A percentile compares a stretch with the other conserved stretches of the same genome.
phyloP scores from a whole-genome alignment of 2,888 invertebrate species.

The Pheosia tremula region DNA sequence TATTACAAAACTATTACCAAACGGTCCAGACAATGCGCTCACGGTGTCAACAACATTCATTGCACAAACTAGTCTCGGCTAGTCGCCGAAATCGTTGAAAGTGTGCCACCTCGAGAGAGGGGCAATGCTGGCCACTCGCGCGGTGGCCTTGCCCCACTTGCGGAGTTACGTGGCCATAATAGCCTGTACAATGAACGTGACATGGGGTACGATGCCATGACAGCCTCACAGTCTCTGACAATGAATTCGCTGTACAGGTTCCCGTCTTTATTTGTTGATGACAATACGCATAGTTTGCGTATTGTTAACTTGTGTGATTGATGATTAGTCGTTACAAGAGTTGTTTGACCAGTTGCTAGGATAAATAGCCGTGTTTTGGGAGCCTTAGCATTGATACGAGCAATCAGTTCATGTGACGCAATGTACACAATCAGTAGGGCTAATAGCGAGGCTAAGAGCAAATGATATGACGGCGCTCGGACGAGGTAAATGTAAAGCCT shows the following conservation, averaged over 20 bases:
- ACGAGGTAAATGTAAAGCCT: too few relatives aligned
- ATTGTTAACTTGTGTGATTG: too few relatives aligned
- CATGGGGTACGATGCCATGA: conserved; percentile 10
- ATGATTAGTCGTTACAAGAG: too few relatives aligned
- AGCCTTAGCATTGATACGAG: too few relatives aligned
- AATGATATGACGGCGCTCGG: too few relatives aligned
- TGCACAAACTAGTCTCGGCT: conserved; percentile 49
- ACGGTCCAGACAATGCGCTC: conserved; percentile 41
- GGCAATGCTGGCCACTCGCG: conserved; percentile 49
- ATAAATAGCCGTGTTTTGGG: too few relatives aligned
- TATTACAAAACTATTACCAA: conserved; percentile 40
- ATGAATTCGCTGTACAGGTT: not conserved
- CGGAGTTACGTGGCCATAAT: conserved; percentile 38
- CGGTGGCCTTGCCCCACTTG: conserved; percentile 66
- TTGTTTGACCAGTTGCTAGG: too few relatives aligned
- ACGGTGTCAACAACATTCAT: conserved; percentile 48
- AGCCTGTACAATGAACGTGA: conserved; percentile 30
- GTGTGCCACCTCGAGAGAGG: conserved; percentile 67
- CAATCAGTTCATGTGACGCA: too few relatives aligned
- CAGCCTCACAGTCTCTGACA: not conserved
- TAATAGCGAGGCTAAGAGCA: too few relatives aligned
- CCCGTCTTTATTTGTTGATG: not conserved
- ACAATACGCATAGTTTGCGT: too few relatives aligned
- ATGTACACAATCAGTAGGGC: too few relatives aligned
- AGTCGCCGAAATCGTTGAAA: conserved; percentile 57